These are phyloP conservation scores for Octodon degus DNA, from an alignment of 2,113 vertebrate genomes.

Conservation along the genomic window DNA sequence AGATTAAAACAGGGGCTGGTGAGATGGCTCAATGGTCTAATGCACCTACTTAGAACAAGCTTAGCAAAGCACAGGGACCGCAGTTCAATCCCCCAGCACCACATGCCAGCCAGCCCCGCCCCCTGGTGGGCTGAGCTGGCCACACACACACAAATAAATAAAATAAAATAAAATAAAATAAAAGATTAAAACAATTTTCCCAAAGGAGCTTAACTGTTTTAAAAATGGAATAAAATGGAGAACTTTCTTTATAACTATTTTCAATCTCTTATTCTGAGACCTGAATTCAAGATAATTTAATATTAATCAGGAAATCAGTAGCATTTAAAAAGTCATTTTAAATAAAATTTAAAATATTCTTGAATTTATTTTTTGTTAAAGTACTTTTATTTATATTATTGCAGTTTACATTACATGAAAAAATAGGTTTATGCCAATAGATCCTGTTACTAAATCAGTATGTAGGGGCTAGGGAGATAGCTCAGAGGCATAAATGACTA, in stretches of 20 bases:
- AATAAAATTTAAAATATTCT: too few relatives aligned
- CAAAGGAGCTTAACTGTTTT: neutral
- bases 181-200: slow-evolving; percentile 78
- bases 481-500: too few relatives aligned
- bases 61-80: too few relatives aligned
- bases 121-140: too few relatives aligned
- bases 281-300: neutral
- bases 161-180: too few relatives aligned
- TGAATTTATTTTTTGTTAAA: neutral
- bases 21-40: too few relatives aligned
- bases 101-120: too few relatives aligned
- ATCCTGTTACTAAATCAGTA: neutral
- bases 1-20: slow-evolving; percentile 85
- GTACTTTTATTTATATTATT: neutral
- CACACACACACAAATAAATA: too few relatives aligned
- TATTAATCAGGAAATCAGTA: neutral
- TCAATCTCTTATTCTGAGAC: neutral
- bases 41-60: too few relatives aligned
- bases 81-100: too few relatives aligned
- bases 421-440: neutral
- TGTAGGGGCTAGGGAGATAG: too few relatives aligned
- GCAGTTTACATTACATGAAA: neutral
- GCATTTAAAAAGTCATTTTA: neutral
- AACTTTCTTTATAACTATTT: neutral
- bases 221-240: neutral